These are phyloP conservation scores for Bufo bufo DNA, from an alignment of 2,113 vertebrate genomes.

Conservation along the genomic window DNA sequence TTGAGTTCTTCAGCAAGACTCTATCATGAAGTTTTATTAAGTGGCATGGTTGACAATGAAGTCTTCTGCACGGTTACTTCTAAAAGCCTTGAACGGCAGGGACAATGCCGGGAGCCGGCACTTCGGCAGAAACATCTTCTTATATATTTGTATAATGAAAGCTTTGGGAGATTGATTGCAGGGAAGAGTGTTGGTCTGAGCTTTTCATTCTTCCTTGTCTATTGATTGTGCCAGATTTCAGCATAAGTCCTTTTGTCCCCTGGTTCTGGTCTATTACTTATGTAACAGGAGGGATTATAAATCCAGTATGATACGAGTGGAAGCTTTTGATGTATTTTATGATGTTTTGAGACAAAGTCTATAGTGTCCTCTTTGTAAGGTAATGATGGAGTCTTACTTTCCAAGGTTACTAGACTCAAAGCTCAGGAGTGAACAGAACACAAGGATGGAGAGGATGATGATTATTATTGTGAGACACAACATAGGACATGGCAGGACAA, in stretches of 20 bases:
- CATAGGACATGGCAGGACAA: neutral
- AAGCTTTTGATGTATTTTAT: conserved; percentile 11
- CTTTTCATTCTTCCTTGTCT: neutral
- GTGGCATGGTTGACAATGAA: neutral
- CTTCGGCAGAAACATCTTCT: neutral
- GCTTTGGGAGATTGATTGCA: neutral
- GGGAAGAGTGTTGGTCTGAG: neutral
- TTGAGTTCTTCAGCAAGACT: neutral
- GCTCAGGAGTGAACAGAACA: neutral
- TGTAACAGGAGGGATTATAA: conserved; percentile 4
- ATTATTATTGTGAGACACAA: neutral
- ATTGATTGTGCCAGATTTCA: conserved; percentile 19
- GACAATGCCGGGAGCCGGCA: neutral
- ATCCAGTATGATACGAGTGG: neutral
- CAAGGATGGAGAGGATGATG: neutral
- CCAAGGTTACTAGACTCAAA: neutral
- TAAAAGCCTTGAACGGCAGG: neutral
- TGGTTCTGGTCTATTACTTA: neutral
- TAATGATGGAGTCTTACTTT: neutral
- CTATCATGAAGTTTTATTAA: neutral
- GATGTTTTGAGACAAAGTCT: neutral
- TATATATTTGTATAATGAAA: conserved; percentile 7
- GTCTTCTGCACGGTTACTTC: neutral
- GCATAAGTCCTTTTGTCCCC: neutral
- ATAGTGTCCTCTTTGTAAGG: neutral